These are phyloP conservation scores for Pyrrhia umbra DNA, from an alignment of 2,888 invertebrate genomes.

Conservation along the genomic window DNA sequence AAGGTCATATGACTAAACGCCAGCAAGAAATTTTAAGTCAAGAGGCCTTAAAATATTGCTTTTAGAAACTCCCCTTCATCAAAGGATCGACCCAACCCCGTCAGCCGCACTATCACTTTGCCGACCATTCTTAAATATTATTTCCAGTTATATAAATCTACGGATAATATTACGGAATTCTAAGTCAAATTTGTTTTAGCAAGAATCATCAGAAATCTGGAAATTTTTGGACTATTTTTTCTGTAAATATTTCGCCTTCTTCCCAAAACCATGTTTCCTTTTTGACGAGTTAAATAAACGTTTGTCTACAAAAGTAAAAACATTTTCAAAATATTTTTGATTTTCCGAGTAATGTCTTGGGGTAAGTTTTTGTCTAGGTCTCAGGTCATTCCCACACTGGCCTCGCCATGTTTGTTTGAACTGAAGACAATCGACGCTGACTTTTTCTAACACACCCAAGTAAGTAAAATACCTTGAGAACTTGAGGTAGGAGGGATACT, in stretches of 20 bases:
- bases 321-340: constrained; percentile 58
- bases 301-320: constrained; percentile 44
- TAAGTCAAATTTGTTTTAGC: neutral
- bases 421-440: constrained; percentile 60
- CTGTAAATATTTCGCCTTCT: neutral
- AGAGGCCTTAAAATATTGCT: no score
- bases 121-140: no score
- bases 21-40: no score
- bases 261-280: constrained; percentile 10
- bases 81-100: no score
- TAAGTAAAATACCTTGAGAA: constrained; percentile 59
- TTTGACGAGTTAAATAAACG: constrained; percentile 31
- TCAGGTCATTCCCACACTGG: constrained; percentile 61
- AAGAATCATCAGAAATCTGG: neutral
- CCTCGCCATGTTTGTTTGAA: constrained; percentile 60
- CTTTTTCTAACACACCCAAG: constrained; percentile 66
- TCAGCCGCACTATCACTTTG: no score
- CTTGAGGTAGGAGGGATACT: constrained; percentile 32
- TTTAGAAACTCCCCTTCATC: no score
- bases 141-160: no score
- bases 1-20: no score
- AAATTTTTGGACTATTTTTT: neutral
- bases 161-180: neutral
- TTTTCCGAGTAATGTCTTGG: constrained; percentile 56
- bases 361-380: constrained; percentile 49